Evolutionary conservation across 2,888 invertebrate genomes (phyloP), one percentile per base, ranked within the genome.

Genomic region (Ormyrus pomaceus): DNA sequence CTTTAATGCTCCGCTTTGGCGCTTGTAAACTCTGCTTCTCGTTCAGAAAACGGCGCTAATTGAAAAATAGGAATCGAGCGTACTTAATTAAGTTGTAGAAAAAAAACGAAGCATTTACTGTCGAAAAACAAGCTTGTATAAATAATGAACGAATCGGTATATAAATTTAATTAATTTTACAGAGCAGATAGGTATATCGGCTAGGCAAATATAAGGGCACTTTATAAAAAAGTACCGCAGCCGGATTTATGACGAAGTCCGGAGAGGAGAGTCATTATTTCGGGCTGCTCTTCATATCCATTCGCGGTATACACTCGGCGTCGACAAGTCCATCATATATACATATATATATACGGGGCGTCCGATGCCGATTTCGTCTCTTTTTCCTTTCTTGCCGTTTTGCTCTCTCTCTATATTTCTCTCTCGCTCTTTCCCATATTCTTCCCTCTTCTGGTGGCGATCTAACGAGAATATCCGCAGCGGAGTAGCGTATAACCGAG

Each of bases 261-360:
- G 83, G 84, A 87, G 86, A 88, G 19, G 19, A 19, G 88, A 89
- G 87, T 89, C 88, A 88, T 89, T 88, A 89, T 89, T 89, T 88
- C 84, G 13, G 46, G 84, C 71, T 76, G 84, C 85, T 85, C 85
- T 84, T 86, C 58, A 79, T 75, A 83, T 85, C 85, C 84, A 85
- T 86, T 84, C 58, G 19, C 80, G 19, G 78, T 61, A 66, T 59
- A 50, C 19, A 53, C 48, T 73, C 68, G 59, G n/a, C 50, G 50
- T 71, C 62, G 75, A 64, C 62, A 48, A 73, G 69, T 70, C 74
- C 64, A 66, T 77, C 71, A 73, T 74, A 66, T 48, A 51, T 48
- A 45, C n/a, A 19, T 19, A 19, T 19, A 19, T 19, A 19, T 19
- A 19, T 19, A 19, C 19, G 19, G 1, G 0, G 19, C 62, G 71